phyloP scores from a whole-genome alignment of 2,888 invertebrate genomes.

The Pristionchus maxplancki region DNA sequence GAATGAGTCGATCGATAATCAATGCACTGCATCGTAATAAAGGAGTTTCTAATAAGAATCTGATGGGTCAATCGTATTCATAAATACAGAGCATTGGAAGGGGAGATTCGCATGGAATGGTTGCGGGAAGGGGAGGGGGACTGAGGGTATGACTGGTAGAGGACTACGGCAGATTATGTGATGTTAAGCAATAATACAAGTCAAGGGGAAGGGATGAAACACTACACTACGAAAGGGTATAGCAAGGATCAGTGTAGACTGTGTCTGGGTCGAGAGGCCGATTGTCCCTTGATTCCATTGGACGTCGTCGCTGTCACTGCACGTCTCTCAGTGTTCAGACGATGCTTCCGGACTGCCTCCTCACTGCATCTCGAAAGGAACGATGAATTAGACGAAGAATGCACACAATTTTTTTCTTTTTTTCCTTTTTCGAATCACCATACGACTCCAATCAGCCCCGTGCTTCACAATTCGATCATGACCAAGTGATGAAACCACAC shows the following conservation, averaged over 20 bases:
- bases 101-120: slow-evolving; percentile 24
- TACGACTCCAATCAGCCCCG: no score
- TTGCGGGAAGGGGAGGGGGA: not conserved
- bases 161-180: slow-evolving; percentile 9
- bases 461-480: not conserved
- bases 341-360: not conserved
- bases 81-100: not conserved
- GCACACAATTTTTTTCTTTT: no score
- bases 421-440: no score
- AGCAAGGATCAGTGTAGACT: not conserved
- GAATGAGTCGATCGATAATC: not conserved
- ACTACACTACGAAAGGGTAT: slow-evolving; percentile 6
- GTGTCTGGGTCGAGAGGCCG: not conserved
- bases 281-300: slow-evolving; percentile 35
- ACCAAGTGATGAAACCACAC: not conserved
- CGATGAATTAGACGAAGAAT: no score
- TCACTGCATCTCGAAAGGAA: slow-evolving; percentile 12
- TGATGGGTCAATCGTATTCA: not conserved
- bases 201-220: not conserved
- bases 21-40: slow-evolving; percentile 37
- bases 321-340: not conserved
- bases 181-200: not conserved
- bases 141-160: not conserved
- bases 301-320: not conserved
- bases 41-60: not conserved